phyloP scores from a whole-genome alignment of 2,113 vertebrate species.

The Drymodes brunneopygia region DNA sequence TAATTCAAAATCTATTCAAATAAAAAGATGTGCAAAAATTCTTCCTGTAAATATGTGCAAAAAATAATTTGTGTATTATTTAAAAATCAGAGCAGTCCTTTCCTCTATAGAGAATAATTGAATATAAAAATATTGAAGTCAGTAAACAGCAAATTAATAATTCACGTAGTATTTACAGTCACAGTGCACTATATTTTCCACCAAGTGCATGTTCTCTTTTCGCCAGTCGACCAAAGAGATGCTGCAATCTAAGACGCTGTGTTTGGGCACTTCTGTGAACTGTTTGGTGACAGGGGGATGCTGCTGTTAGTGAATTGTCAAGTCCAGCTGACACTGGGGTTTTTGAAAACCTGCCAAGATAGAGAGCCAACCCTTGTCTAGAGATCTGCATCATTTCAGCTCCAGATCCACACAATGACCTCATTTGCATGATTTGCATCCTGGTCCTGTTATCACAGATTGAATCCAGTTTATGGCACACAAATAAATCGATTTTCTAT shows the following conservation, averaged over 20 bases:
- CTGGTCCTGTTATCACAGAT: not conserved
- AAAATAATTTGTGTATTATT: conserved; percentile 40
- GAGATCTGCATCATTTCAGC: not conserved
- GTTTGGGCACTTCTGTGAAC: not conserved
- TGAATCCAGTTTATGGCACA: not conserved
- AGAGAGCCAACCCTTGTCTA: not conserved
- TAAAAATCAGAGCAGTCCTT: conserved; percentile 23
- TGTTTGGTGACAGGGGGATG: not conserved
- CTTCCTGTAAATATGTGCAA: conserved; percentile 37
- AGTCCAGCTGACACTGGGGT: not conserved
- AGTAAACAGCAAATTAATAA: conserved; percentile 55
- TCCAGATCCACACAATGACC: not conserved
- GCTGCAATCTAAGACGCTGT: not conserved
- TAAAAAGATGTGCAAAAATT: conserved; percentile 17
- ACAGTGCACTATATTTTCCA: not conserved
- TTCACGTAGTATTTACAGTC: conserved; percentile 31
- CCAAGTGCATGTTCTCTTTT: not conserved
- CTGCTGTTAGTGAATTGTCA: not conserved
- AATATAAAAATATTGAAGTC: conserved; percentile 43
- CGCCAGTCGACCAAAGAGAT: rapidly evolving
- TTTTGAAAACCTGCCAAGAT: not conserved
- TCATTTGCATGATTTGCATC: not conserved
- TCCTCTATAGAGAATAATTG: conserved; percentile 34
- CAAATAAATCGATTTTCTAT: not conserved
- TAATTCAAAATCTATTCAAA: conserved; percentile 48